These are phyloP conservation scores for Battus philenor DNA, from an alignment of 1,140 invertebrate genomes.

Conservation along the genomic window DNA sequence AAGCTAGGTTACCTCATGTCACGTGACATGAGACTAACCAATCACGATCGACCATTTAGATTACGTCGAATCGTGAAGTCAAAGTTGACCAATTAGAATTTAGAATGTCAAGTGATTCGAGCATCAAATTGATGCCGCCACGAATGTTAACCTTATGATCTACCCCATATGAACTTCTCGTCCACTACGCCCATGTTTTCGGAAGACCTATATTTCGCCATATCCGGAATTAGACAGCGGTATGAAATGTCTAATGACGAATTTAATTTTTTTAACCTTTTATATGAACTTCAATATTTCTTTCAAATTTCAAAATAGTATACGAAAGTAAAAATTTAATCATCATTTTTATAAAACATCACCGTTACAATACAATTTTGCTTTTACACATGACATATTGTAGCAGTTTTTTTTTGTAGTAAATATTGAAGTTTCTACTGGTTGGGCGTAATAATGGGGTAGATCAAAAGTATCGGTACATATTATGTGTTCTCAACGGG, in stretches of 20 bases:
- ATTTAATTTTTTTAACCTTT: not conserved
- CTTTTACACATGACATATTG: no score
- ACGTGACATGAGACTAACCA: no score
- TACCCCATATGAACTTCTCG: conserved; percentile 19
- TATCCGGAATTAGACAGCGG: conserved; percentile 2
- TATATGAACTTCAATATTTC: not conserved
- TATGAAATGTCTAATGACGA: not conserved
- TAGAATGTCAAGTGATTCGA: no score
- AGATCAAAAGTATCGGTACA: conserved; percentile 27
- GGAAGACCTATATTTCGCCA: conserved; percentile 7
- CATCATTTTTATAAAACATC: no score
- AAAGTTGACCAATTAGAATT: no score
- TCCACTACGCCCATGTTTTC: not conserved
- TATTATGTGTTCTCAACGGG: conserved; percentile 64
- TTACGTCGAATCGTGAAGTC: no score
- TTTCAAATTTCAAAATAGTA: not conserved
- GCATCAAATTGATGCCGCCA: no score
- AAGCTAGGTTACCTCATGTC: no score
- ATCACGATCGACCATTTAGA: no score
- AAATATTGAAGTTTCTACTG: not conserved
- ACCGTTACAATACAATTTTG: no score
- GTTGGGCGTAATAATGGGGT: conserved; percentile 25
- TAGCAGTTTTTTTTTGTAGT: not conserved
- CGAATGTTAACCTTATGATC: conserved; percentile 10
- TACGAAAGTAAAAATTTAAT: no score